Evolutionary conservation across 2,113 vertebrate species (phyloP).

Genomic region (Antechinus stuartii): DNA sequence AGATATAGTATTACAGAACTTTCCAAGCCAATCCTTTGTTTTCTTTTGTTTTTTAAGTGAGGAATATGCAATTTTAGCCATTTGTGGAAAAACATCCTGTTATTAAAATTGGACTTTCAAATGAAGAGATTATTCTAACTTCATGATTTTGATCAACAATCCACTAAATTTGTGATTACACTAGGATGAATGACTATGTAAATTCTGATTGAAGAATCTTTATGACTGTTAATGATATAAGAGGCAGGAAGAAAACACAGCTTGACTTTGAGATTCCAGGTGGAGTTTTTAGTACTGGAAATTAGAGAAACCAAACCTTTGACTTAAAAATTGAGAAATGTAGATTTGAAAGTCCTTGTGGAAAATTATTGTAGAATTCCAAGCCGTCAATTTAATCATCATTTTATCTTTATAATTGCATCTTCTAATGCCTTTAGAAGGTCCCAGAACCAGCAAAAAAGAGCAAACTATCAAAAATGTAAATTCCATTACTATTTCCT

Average conservation of each 20-base stretch:
- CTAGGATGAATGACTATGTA: conserved; percentile 9
- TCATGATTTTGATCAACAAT: neutral
- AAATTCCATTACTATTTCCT: neutral
- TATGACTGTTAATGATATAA: conserved; percentile 29
- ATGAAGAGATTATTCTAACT: neutral
- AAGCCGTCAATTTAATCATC: conserved; percentile 48
- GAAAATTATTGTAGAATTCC: conserved; percentile 39
- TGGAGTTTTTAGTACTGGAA: conserved; percentile 33
- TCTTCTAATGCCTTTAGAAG: neutral
- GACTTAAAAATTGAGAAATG: conserved; percentile 14
- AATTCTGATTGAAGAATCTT: conserved; percentile 16
- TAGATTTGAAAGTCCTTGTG: conserved; percentile 33
- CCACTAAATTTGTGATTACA: conserved; percentile 14
- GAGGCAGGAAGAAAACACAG: conserved; percentile 16
- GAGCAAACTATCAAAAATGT: neutral
- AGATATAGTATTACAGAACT: neutral
- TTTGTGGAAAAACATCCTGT: conserved; percentile 19
- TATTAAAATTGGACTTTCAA: neutral
- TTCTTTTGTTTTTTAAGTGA: neutral
- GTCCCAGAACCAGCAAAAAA: neutral
- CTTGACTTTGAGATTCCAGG: conserved; percentile 37
- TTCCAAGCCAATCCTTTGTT: neutral
- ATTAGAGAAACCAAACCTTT: conserved; percentile 61
- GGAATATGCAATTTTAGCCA: neutral
- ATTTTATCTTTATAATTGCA: conserved; percentile 13